Conservation (phyloP, 2,888 invertebrate genomes). For the Drosophila greeni region DNA sequence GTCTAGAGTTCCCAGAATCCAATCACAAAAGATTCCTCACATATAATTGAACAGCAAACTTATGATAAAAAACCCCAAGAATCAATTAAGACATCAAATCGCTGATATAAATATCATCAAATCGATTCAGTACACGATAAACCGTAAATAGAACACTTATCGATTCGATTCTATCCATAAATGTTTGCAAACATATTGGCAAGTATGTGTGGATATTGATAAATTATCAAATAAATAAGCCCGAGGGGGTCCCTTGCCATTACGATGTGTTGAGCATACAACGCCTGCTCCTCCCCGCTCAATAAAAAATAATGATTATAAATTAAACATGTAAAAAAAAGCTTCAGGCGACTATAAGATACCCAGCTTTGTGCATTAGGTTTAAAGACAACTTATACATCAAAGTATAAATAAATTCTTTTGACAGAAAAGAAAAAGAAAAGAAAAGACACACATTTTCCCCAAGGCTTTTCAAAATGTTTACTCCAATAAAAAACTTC, state of each 20-base stretch:
- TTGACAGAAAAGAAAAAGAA: too few species aligned
- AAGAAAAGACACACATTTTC: too few species aligned
- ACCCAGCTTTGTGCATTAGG: too few species aligned
- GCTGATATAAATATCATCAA: background rate
- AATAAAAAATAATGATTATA: background rate
- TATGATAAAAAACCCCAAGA: background rate
- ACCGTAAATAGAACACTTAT: constrained; percentile 6
- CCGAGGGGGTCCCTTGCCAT: background rate
- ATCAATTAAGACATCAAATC: background rate
- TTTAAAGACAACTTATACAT: too few species aligned
- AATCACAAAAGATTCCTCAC: background rate
- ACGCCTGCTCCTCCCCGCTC: background rate
- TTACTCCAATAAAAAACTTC: too few species aligned
- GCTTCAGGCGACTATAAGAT: too few species aligned
- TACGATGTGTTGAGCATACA: background rate
- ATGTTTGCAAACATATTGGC: constrained; percentile 3
- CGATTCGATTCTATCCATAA: constrained; percentile 1
- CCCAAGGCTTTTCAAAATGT: too few species aligned
- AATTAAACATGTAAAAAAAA: too few species aligned
- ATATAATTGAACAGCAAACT: background rate
- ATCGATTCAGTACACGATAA: background rate
- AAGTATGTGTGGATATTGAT: background rate
- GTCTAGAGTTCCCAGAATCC: background rate
- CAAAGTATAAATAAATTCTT: too few species aligned
- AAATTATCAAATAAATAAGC: background rate